A percentile compares a stretch with the other conserved stretches of the same genome.
Conservation (phyloP, 2,113 vertebrate species). For the Reinhardtius hippoglossoides region DNA sequence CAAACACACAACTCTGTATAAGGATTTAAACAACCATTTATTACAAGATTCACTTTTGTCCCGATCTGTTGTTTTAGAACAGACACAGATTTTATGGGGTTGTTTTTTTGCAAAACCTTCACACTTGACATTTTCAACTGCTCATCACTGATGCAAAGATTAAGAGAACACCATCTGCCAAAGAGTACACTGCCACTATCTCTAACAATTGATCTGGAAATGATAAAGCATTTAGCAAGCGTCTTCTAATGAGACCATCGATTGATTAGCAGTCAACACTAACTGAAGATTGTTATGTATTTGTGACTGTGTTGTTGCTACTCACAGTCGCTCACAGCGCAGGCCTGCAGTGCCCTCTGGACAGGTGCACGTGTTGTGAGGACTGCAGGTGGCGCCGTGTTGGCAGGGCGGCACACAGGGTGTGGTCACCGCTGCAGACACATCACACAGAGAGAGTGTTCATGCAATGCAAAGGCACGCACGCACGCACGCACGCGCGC, state of each 20-base stretch:
- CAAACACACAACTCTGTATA: slow-evolving; percentile 4
- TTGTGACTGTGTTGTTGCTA: slow-evolving; percentile 4
- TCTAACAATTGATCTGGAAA: too few species aligned
- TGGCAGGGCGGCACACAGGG: slow-evolving; percentile 85
- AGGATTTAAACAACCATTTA: too few species aligned
- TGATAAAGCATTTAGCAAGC: too few species aligned
- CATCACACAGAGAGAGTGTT: slow-evolving; percentile 12
- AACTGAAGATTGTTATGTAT: neutral
- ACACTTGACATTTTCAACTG: neutral
- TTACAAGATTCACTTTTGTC: neutral
- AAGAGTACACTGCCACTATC: too few species aligned
- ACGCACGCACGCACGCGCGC: neutral
- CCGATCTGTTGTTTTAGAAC: neutral
- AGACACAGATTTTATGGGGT: too few species aligned
- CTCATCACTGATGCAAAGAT: neutral
- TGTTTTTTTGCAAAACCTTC: too few species aligned
- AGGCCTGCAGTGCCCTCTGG: slow-evolving; percentile 80
- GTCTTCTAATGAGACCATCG: too few species aligned
- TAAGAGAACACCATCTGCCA: too few species aligned
- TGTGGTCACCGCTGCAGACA: slow-evolving; percentile 74
- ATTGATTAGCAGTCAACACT: neutral
- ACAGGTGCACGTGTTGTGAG: slow-evolving; percentile 84
- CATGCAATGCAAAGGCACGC: slow-evolving; percentile 2
- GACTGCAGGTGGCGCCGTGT: slow-evolving; percentile 82
- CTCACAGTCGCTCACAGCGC: slow-evolving; percentile 85